Conservation (phyloP, 2,888 invertebrate genomes). For the Catocala nupta region DNA sequence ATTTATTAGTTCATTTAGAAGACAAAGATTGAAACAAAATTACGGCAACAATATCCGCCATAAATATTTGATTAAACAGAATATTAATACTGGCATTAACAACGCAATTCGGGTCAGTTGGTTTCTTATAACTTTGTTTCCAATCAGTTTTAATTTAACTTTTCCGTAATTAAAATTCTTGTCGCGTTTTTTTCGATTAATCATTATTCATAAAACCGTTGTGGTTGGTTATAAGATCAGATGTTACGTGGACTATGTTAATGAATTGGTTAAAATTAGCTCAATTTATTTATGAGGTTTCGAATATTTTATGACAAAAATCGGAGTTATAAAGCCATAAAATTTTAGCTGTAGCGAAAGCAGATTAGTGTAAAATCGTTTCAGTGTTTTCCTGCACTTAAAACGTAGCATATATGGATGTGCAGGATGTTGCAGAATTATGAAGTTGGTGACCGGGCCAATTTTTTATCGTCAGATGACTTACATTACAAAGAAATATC, state of each 20-base stretch:
- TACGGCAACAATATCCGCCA: neutral
- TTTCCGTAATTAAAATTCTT: slow-evolving; percentile 19
- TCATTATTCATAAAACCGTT: slow-evolving; percentile 24
- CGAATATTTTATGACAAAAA: slow-evolving; percentile 2
- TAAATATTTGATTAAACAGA: slow-evolving; percentile 30
- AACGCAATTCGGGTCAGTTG: slow-evolving; percentile 23
- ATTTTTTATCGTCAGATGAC: no score
- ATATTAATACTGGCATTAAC: slow-evolving; percentile 16
- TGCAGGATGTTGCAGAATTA: no score
- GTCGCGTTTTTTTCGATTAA: slow-evolving; percentile 18
- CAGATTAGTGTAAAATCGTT: neutral
- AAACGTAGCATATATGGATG: no score
- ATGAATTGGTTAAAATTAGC: slow-evolving; percentile 4
- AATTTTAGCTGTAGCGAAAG: neutral
- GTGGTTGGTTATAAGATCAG: slow-evolving; percentile 4
- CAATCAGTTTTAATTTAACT: slow-evolving; percentile 23
- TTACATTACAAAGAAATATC: no score
- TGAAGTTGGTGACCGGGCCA: no score
- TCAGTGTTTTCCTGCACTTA: no score
- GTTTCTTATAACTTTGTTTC: slow-evolving; percentile 15
- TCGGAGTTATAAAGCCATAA: neutral
- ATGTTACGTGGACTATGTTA: slow-evolving; percentile 8
- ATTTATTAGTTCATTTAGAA: no score
- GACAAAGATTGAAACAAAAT: no score
- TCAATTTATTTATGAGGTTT: slow-evolving; percentile 7